Conservation (phyloP, 2,797 vertebrate species). For the Pelobates cultripes region DNA sequence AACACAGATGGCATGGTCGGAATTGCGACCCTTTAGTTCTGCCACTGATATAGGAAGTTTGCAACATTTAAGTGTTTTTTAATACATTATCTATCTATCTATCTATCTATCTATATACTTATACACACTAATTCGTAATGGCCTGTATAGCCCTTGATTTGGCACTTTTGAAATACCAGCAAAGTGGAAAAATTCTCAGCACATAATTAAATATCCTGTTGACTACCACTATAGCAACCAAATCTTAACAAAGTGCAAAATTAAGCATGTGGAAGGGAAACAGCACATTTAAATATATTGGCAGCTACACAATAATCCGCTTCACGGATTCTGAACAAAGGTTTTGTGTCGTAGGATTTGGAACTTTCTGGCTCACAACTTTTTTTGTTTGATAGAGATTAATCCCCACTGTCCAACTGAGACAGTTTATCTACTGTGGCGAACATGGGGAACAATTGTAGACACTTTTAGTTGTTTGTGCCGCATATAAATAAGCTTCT, state of each 20-base stretch:
- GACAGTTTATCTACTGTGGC: background rate
- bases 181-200: background rate
- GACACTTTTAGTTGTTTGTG: background rate
- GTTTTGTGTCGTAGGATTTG: background rate
- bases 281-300: background rate
- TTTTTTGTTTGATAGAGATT: slow-evolving; percentile 2
- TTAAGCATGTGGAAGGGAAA: background rate
- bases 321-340: slow-evolving; percentile 1
- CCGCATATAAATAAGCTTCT: background rate
- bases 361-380: background rate
- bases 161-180: background rate
- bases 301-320: background rate
- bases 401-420: background rate
- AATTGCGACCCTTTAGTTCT: too few relatives aligned
- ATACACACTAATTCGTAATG: too few relatives aligned
- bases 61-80: too few relatives aligned
- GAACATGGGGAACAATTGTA: background rate
- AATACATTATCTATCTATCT: too few relatives aligned
- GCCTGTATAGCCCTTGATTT: too few relatives aligned
- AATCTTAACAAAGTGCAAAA: background rate
- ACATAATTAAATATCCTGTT: background rate
- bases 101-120: too few relatives aligned
- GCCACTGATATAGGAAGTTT: too few relatives aligned
- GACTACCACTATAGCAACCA: background rate
- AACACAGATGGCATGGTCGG: too few relatives aligned